Evolutionary conservation across 2,888 invertebrate species (phyloP), one percentile per base, ranked within the genome.

Genomic region (Cheilosia scutellata): DNA sequence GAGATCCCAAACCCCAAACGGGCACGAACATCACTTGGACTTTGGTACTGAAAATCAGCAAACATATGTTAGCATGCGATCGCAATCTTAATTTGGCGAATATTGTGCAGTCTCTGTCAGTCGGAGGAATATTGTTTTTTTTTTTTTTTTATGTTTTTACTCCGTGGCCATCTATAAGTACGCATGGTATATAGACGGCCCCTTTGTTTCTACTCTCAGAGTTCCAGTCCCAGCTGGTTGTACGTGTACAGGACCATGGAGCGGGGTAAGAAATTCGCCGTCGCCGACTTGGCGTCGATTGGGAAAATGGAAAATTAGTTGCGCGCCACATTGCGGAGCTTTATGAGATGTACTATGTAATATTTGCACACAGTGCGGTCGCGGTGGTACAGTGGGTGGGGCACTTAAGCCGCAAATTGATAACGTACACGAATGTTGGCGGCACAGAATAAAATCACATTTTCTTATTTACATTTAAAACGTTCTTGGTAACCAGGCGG

Each of bases 231-330:
- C 55, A 68, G 60, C 44, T 11, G 16, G 40, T 25, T 55, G 58
- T 47, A 27, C 33, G 33, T 9, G 9, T 9, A 9, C 33, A 33
- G 33, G 9, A 9, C 9, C 33, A 33, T 9, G 16, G n/a, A 16
- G 11, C 7, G 51, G 51, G 9, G 44, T 37, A 29, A 11, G 65
- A 66, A 37, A 75, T 47, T 49, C 20, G 4, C 37, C 51, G 27
- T 20, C 20, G 11, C 29, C 47, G 49, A 66, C 57, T 49, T 76
- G 60, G 68, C 66, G 58, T 68, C 68, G 53, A 68, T 66, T 76
- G 70, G 68, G 31, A 77, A 77, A 66, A 53, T 40, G 66, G 66
- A 75, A 75, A 75, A 75, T 75, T 40, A 75, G 49, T 40, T 66
- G 75, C 58, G 57, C 55, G 44, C 55, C 53, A 74, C 55, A 60